Evolutionary conservation across 2,797 vertebrate species (phyloP).

Genomic region (Enteromius afrohamiltoni): DNA sequence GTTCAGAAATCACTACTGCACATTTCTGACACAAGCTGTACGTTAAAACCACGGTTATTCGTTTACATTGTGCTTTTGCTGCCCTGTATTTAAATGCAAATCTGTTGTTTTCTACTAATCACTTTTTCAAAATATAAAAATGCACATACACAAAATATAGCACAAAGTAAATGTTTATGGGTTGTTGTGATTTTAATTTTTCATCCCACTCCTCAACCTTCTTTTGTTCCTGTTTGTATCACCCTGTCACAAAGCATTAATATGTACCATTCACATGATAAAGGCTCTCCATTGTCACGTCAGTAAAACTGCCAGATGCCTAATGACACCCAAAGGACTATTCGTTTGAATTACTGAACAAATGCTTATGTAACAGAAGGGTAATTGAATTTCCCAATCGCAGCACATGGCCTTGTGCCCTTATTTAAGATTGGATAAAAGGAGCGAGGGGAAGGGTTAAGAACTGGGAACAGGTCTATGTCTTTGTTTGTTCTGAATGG

Average conservation of each 20-base stretch:
- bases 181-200: neutral
- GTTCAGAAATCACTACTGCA: conserved; percentile 35
- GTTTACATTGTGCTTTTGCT: conserved; percentile 4
- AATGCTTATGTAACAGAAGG: conserved; percentile 26
- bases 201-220: neutral
- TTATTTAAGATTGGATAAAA: conserved; percentile 3
- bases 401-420: neutral
- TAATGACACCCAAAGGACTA: conserved; percentile 39
- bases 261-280: conserved; percentile 28
- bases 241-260: conserved; percentile 31
- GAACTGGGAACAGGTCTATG: conserved; percentile 29
- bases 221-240: conserved; percentile 21
- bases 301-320: conserved; percentile 30
- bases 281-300: conserved; percentile 26
- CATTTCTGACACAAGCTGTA: conserved; percentile 21
- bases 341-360: conserved; percentile 44
- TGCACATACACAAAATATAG: conserved; percentile 6
- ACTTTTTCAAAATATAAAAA: neutral
- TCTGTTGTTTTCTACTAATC: neutral
- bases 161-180: neutral
- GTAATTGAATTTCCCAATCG: conserved; percentile 35
- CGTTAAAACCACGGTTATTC: conserved; percentile 10
- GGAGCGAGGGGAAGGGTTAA: neutral
- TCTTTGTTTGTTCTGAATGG: conserved; percentile 34
- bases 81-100: conserved; percentile 35